A percentile compares a stretch with the other conserved stretches of the same genome.
phyloP scores from a whole-genome alignment of 1,140 invertebrate species.

The Steinernema khuongi region DNA sequence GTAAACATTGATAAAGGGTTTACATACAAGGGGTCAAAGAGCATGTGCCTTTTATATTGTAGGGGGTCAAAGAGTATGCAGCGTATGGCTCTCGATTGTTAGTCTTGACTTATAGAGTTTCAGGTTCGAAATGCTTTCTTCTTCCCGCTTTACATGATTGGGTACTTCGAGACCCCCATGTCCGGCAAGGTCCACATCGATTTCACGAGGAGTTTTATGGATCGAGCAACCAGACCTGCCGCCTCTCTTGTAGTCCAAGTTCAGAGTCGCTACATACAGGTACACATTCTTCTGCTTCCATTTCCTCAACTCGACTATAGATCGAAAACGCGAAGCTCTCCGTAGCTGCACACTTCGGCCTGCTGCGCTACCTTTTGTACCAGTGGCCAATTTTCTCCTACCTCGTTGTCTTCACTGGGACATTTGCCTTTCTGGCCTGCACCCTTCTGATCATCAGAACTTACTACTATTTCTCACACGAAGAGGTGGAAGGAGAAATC shows the following conservation, averaged over 20 bases:
- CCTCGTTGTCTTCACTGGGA: not conserved
- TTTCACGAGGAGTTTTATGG: not conserved
- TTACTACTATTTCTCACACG: not conserved
- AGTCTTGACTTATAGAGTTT: not conserved
- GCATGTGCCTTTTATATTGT: no score
- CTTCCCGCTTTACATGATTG: not conserved
- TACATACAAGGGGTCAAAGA: no score
- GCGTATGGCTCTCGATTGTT: no score
- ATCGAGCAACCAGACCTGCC: not conserved
- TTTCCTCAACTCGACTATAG: not conserved
- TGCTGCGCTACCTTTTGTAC: not conserved
- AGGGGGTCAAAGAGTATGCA: no score
- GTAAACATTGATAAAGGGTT: no score
- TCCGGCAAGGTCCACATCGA: not conserved
- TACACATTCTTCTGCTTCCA: not conserved
- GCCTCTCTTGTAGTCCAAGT: not conserved
- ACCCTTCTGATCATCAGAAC: not conserved
- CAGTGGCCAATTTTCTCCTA: not conserved
- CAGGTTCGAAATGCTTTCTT: not conserved
- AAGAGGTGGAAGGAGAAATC: not conserved
- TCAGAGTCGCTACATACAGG: not conserved
- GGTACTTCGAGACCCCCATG: not conserved
- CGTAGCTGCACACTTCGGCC: not conserved
- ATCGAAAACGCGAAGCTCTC: not conserved
- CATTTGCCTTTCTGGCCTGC: not conserved